Percentiles rank a stretch among this genome's conserved stretches.
Conservation (phyloP, 2,797 vertebrate species). For the Periparus ater region DNA sequence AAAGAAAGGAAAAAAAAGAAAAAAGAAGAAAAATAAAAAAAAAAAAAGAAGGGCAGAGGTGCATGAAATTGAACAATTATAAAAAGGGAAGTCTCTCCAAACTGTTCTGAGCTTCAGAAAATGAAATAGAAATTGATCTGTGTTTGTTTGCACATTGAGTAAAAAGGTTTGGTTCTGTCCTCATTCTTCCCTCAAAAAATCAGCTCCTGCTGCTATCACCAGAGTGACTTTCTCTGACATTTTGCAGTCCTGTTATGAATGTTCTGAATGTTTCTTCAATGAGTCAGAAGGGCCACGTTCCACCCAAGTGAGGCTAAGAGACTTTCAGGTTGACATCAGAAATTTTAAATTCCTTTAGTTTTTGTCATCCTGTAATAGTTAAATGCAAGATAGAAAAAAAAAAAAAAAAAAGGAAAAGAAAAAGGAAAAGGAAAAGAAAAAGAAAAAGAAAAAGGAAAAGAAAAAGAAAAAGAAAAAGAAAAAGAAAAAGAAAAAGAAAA, state of each 20-base stretch:
- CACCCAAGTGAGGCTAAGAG: neutral
- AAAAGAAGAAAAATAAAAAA: neutral
- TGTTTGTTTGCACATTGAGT: neutral
- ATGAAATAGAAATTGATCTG: neutral
- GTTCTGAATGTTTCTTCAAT: neutral
- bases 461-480: neutral
- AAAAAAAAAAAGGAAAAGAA: neutral
- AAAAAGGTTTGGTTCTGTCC: neutral
- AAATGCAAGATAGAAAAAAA: neutral
- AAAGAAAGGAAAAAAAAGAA: neutral
- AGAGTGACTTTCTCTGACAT: neutral
- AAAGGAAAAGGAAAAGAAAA: neutral
- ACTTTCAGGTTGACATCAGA: conserved; percentile 16
- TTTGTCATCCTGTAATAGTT: neutral
- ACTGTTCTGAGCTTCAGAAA: neutral
- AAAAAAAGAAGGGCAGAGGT: neutral
- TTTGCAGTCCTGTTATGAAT: neutral
- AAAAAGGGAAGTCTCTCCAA: neutral
- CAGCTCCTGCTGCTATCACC: neutral
- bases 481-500: neutral
- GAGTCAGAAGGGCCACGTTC: conserved; percentile 32
- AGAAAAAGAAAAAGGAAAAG: neutral
- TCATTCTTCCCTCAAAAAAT: neutral
- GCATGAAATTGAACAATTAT: neutral
- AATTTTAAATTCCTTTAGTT: neutral